Percentiles rank a stretch among this genome's conserved stretches.
phyloP scores from a whole-genome alignment of 1,140 invertebrate genomes.

The Vanessa atalanta region DNA sequence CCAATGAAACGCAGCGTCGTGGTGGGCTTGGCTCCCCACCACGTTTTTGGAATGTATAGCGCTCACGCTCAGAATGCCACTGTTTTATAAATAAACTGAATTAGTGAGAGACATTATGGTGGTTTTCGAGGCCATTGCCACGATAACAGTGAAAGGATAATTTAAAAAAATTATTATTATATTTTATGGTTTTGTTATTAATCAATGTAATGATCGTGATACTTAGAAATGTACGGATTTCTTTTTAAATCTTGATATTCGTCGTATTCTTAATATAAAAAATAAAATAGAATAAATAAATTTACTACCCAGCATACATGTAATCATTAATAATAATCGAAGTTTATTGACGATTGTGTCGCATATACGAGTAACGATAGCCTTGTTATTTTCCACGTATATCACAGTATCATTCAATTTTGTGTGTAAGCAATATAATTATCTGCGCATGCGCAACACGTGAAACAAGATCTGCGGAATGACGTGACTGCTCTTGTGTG shows the following conservation, averaged over 20 bases:
- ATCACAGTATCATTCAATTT: slow-evolving; percentile 28
- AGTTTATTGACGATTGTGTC: not conserved
- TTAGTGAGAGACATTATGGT: slow-evolving; percentile 42
- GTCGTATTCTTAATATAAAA: too few species aligned
- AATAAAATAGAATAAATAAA: too few species aligned
- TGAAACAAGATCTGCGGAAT: slow-evolving; percentile 42
- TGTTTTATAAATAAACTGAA: slow-evolving; percentile 74
- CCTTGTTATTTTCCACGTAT: slow-evolving; percentile 14
- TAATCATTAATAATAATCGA: not conserved
- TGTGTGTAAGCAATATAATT: slow-evolving; percentile 43
- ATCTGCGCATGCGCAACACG: slow-evolving; percentile 50
- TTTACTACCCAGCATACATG: too few species aligned
- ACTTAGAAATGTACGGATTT: not conserved
- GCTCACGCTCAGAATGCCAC: slow-evolving; percentile 57
- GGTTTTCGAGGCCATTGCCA: slow-evolving; percentile 62
- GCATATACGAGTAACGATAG: not conserved
- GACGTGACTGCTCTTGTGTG: slow-evolving; percentile 21
- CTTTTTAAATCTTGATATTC: too few species aligned
- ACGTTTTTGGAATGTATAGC: slow-evolving; percentile 64
- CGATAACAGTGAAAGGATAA: slow-evolving; percentile 41
- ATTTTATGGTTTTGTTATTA: slow-evolving; percentile 7
- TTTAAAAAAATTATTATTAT: not conserved
- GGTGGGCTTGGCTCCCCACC: slow-evolving; percentile 77
- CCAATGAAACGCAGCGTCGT: slow-evolving; percentile 61
- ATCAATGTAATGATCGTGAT: not conserved